Conservation (phyloP, 2,113 vertebrate species). For the Chaetops frenatus region DNA sequence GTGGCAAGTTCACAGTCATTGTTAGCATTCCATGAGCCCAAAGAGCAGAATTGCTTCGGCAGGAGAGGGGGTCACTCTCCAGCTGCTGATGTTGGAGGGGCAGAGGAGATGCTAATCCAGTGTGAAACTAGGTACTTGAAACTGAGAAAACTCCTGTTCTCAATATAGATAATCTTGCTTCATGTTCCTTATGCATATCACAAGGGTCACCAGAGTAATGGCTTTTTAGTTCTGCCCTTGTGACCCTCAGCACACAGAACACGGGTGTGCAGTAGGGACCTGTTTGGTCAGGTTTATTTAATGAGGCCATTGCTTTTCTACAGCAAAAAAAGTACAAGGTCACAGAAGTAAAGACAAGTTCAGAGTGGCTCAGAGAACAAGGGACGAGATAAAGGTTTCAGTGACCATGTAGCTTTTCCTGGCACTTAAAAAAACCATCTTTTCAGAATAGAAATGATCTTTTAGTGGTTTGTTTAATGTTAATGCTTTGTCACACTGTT, state of each 20-base stretch:
- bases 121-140: neutral
- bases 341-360: neutral
- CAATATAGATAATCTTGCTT: neutral
- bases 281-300: slow-evolving; percentile 6
- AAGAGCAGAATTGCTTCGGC: neutral
- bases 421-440: neutral
- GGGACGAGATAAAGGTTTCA: neutral
- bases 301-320: neutral
- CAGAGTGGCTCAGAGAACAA: neutral
- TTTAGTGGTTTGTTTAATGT: neutral
- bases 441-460: neutral
- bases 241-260: neutral
- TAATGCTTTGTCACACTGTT: neutral
- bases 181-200: neutral
- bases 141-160: neutral
- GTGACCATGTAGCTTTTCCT: neutral
- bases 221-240: neutral
- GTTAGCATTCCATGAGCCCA: neutral
- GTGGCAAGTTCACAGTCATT: neutral
- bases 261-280: neutral
- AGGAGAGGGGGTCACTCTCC: neutral
- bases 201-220: neutral
- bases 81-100: neutral
- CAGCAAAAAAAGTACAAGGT: neutral
- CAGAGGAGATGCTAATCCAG: neutral